Percentiles rank a stretch among this genome's conserved stretches.
These are phyloP conservation scores for Sus cebifrons DNA, from an alignment of 2,797 vertebrate species.

Conservation along the genomic window DNA sequence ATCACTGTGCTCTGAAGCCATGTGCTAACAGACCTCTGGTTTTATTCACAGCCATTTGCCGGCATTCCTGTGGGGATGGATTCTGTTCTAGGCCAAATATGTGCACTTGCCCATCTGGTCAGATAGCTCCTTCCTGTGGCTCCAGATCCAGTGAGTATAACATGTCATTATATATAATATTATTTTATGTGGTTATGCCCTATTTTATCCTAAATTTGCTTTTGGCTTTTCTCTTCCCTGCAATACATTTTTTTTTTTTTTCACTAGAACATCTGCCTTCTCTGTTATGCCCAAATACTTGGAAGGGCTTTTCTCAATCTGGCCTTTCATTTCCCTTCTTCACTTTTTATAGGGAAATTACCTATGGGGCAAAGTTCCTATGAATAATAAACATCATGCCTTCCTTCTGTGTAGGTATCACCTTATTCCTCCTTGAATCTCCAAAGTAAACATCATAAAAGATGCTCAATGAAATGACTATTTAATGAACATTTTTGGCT, in stretches of 20 bases:
- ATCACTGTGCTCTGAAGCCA: background rate
- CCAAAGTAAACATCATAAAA: constrained; percentile 56
- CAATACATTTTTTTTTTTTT: constrained; percentile 36
- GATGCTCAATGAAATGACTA: constrained; percentile 43
- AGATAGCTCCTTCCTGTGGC: constrained; percentile 97
- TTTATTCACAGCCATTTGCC: constrained; percentile 95
- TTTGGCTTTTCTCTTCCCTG: constrained; percentile 82
- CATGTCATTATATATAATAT: constrained; percentile 84
- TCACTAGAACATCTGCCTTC: constrained; percentile 82
- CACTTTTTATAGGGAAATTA: constrained; percentile 68
- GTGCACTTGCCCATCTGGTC: constrained; percentile 98
- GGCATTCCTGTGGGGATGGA: constrained; percentile 98
- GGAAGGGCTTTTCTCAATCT: constrained; percentile 63
- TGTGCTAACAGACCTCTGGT: constrained; percentile 71
- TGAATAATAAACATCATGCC: constrained; percentile 20
- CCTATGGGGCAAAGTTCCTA: constrained; percentile 2
- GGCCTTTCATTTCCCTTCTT: constrained; percentile 57
- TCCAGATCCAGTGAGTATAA: constrained; percentile 97
- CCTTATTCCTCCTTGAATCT: constrained; percentile 44
- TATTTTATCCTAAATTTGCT: constrained; percentile 84
- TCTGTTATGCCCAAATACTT: constrained; percentile 73
- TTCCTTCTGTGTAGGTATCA: background rate
- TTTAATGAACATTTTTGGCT: constrained; percentile 68
- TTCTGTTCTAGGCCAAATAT: constrained; percentile 99
- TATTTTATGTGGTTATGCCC: constrained; percentile 84